Base-by-base conservation (phyloP, 1,140 invertebrate genomes). In the Anastrepha ludens region DNA sequence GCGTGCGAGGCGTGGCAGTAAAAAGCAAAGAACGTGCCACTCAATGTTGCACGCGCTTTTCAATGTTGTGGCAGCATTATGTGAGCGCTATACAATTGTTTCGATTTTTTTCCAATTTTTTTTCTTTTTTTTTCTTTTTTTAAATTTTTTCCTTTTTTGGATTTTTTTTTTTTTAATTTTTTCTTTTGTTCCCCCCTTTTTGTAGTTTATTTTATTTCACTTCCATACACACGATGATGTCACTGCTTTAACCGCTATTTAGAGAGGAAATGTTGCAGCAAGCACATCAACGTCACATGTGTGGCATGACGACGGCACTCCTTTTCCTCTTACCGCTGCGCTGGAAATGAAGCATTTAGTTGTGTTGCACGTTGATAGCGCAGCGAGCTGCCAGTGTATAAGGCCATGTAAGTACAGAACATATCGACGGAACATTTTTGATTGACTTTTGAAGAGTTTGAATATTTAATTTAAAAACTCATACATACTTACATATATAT, bases 11-110 rank as follows among this genome's bases (percentile, higher is more conserved):
- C 50, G 17, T 55, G n/a, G 13, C 44, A 55, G 1, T 6, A 81
- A 81, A 11, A 2, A 0, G 47, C 74, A 20, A 47, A 13, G 15
- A 81, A 81, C 44, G 47, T 81, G 74, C 74, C 74, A 58, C 74
- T 55, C 55, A 81, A 81, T 81, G 74, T 58, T 55, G 74, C 74
- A 81, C 44, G 74, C 74, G n/a, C n/a, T 55, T 81, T 81, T 58
- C 41, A 55, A 81, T 50, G 15, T 55, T 55, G n/a, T 1, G 55
- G n/a, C 20, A 20, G 8, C 47, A n/a, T 55, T 81, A 50, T 58
- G 47, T 81, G 74, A 47, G 47, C n/a, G 74, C 74, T 81, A 47
- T 74, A 47, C 17, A n/a, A 17, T 74, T 50, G 13, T 50, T 47
- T 50, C 0, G 7, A n/a, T 74, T n/a, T 47, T 3, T 50, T 74